phyloP scores from a whole-genome alignment of 2,113 vertebrate genomes.

The Hippopotamus amphibius region DNA sequence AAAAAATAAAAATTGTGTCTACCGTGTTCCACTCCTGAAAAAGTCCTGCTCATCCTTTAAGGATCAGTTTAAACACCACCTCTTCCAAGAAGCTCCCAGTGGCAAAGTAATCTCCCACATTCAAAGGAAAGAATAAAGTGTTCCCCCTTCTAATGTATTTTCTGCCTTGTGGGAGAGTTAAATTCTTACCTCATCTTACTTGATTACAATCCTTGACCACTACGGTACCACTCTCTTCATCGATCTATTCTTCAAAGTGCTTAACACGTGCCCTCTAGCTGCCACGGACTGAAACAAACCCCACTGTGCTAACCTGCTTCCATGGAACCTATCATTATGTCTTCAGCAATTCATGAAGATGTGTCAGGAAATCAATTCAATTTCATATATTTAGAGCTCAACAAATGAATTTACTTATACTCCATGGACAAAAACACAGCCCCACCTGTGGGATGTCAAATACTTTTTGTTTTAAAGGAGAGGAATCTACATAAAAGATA shows the following conservation, averaged over 20 bases:
- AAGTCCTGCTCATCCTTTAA: not conserved
- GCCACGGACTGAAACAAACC: not conserved
- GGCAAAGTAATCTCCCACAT: not conserved
- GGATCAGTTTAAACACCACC: not conserved
- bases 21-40: not conserved
- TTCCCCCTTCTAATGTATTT: not conserved
- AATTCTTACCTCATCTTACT: not conserved
- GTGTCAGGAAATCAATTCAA: not conserved
- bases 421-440: not conserved
- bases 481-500: not conserved
- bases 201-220: not conserved
- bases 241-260: not conserved
- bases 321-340: not conserved
- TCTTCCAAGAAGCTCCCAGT: not conserved
- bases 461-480: constrained; percentile 23
- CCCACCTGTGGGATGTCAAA: not conserved
- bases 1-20: not conserved
- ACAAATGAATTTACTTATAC: not conserved
- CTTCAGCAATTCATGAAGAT: not conserved
- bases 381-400: not conserved
- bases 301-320: not conserved
- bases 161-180: not conserved
- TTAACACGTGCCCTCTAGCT: not conserved
- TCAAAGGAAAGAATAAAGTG: not conserved
- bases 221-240: not conserved